Conservation (phyloP, 2,797 vertebrate species). For the Ciconia nigra region DNA sequence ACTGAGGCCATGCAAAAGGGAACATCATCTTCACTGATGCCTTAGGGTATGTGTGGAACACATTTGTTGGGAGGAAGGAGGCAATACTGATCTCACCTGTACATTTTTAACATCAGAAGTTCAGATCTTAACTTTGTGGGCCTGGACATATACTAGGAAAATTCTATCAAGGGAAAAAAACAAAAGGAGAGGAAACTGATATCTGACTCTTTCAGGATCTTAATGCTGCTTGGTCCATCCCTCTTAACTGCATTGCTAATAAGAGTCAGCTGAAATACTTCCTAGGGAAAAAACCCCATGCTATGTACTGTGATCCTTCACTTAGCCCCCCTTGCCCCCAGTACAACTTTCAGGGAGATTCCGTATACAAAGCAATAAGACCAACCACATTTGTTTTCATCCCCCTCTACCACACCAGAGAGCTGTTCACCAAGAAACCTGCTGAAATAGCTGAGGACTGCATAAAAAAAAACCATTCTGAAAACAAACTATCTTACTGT, state of each 20-base stretch:
- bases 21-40: neutral
- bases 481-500: neutral
- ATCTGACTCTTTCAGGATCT: neutral
- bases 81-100: neutral
- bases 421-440: neutral
- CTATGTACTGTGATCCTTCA: neutral
- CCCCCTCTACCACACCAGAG: neutral
- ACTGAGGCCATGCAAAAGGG: neutral
- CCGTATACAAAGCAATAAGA: neutral
- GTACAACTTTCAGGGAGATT: neutral
- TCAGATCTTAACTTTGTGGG: neutral
- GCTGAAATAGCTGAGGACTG: neutral
- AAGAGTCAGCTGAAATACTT: neutral
- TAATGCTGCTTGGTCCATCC: neutral
- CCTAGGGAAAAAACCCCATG: neutral
- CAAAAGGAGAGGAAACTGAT: neutral
- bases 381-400: neutral
- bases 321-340: accelerated
- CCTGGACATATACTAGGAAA: neutral
- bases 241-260: neutral
- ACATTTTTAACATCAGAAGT: neutral
- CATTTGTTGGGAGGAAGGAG: neutral
- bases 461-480: neutral
- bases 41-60: neutral
- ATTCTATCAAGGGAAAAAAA: neutral